phyloP scores from a whole-genome alignment of 2,888 invertebrate genomes.

The Melipona bicolor region DNA sequence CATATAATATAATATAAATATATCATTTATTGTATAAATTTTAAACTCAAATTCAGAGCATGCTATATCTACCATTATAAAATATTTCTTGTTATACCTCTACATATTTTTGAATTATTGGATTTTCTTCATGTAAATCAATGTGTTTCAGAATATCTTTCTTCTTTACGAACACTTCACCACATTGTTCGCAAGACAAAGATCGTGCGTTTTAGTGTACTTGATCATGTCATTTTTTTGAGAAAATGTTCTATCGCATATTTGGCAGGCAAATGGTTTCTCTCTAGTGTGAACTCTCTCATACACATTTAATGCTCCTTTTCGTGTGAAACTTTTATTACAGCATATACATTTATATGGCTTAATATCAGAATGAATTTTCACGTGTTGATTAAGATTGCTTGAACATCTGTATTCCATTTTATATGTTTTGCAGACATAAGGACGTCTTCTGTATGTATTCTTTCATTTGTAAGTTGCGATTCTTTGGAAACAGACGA shows the following conservation, averaged over 20 bases:
- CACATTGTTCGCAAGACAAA: conserved; percentile 64
- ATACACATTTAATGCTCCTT: conserved; percentile 76
- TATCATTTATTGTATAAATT: not conserved
- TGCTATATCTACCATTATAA: conserved; percentile 9
- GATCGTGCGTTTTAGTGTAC: conserved; percentile 75
- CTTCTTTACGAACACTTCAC: conserved; percentile 61
- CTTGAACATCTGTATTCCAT: conserved; percentile 80
- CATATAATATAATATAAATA: not conserved
- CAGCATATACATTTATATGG: conserved; percentile 77
- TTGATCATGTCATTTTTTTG: conserved; percentile 81
- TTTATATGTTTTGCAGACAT: conserved; percentile 76
- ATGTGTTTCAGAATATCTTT: conserved; percentile 66
- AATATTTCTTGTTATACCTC: conserved; percentile 11
- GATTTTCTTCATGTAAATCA: conserved; percentile 44
- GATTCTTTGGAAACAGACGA: conserved; percentile 83
- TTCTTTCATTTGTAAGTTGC: conserved; percentile 82
- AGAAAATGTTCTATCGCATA: conserved; percentile 75
- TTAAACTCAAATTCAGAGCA: conserved; percentile 24
- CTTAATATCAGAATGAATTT: conserved; percentile 74
- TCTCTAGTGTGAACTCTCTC: conserved; percentile 79
- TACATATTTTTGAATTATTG: conserved; percentile 25
- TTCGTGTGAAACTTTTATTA: conserved; percentile 76
- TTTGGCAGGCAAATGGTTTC: conserved; percentile 77
- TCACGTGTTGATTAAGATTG: conserved; percentile 79
- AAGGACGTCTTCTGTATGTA: conserved; percentile 82